Evolutionary conservation across 2,113 vertebrate genomes (phyloP).

Genomic region (Entomyzon cyanotis): DNA sequence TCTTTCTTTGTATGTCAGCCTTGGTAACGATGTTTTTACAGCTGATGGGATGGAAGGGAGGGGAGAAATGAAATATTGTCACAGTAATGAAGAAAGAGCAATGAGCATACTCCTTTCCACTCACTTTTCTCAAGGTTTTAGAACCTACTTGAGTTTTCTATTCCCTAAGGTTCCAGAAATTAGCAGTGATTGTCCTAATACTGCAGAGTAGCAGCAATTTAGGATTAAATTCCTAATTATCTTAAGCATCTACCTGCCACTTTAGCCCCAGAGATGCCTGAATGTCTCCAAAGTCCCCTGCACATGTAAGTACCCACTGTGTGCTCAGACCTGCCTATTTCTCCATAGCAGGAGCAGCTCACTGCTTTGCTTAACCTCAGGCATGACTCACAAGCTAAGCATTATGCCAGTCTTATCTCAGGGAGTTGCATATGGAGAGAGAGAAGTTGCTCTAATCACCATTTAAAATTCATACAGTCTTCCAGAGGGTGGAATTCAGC

Average conservation of each 20-base stretch:
- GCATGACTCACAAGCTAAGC: background rate
- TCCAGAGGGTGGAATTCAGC: background rate
- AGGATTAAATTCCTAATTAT: slow-evolving; percentile 8
- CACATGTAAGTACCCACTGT: background rate
- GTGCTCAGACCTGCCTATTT: background rate
- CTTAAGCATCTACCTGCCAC: background rate
- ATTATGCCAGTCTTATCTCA: background rate
- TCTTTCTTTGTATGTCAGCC: slow-evolving; percentile 58
- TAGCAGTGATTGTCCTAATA: background rate
- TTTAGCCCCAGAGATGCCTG: background rate
- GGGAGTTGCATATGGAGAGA: background rate
- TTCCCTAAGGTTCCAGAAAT: slow-evolving; percentile 14
- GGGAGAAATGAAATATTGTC: slow-evolving; percentile 37
- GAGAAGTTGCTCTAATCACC: background rate
- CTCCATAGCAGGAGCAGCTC: background rate
- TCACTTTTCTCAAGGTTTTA: slow-evolving; percentile 6
- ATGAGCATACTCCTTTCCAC: background rate
- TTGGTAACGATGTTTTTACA: slow-evolving; percentile 57
- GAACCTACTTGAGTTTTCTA: background rate
- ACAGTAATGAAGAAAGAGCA: slow-evolving; percentile 14
- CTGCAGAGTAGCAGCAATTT: background rate
- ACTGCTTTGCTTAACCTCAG: background rate
- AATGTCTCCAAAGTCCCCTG: background rate
- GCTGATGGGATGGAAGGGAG: slow-evolving; percentile 22
- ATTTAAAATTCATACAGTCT: background rate